Conservation (phyloP, 2,113 vertebrate species). For the Sylvia atricapilla region DNA sequence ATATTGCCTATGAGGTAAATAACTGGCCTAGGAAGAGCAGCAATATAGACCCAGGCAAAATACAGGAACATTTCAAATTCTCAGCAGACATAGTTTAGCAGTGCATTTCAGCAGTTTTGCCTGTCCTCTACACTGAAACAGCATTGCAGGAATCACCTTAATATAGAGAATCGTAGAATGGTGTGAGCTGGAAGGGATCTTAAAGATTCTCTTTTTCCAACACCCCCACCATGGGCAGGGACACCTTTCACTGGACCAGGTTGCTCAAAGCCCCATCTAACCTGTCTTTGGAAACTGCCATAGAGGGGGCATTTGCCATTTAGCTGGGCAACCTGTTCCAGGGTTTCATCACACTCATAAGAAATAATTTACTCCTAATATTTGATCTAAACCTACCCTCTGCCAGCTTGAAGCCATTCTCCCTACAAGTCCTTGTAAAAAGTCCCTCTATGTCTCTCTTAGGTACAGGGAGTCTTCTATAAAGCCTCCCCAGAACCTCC, state of each 20-base stretch:
- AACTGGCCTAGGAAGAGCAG: background rate
- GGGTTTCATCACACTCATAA: background rate
- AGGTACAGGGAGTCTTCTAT: background rate
- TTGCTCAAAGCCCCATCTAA: background rate
- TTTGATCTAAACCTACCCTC: background rate
- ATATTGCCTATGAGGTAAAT: background rate
- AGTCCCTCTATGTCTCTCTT: background rate
- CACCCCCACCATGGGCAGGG: background rate
- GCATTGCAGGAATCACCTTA: background rate
- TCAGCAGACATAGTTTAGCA: background rate
- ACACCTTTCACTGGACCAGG: background rate
- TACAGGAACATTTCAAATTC: background rate
- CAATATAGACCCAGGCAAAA: background rate
- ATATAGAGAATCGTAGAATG: background rate
- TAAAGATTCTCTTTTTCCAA: background rate
- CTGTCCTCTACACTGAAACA: background rate
- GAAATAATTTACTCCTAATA: background rate
- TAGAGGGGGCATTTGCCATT: background rate
- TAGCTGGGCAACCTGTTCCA: background rate
- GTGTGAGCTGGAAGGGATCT: background rate
- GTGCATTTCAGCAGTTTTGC: background rate
- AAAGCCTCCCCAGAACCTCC: background rate
- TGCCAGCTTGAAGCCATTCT: background rate
- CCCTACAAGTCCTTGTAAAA: background rate
- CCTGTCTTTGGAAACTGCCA: background rate